These are phyloP conservation scores for Willowsia nigromaculata DNA, from an alignment of 2,888 invertebrate species.

Conservation along the genomic window DNA sequence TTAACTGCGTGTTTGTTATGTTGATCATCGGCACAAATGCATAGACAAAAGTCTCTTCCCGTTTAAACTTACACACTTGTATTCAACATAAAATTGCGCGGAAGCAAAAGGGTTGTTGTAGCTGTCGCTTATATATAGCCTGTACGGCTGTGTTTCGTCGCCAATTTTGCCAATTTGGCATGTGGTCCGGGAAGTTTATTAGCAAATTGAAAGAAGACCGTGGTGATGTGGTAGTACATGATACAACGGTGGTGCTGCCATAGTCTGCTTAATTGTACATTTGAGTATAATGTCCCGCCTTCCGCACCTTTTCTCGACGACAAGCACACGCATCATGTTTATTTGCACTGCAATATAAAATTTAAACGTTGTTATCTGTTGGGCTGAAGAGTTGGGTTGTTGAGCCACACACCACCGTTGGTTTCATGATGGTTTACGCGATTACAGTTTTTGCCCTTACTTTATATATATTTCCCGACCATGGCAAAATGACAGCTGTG, in stretches of 20 bases:
- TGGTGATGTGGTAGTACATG: neutral
- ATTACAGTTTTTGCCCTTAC: neutral
- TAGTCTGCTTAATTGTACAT: no score
- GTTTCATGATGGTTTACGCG: neutral
- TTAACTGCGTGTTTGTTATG: neutral
- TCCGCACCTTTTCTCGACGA: neutral
- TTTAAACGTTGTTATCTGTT: conserved; percentile 20
- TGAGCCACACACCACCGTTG: neutral
- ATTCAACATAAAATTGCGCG: neutral
- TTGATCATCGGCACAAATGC: neutral
- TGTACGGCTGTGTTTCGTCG: conserved; percentile 23
- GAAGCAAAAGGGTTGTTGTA: conserved; percentile 9
- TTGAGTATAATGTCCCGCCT: no score
- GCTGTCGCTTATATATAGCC: neutral
- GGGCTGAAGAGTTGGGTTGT: neutral
- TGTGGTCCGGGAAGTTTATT: conserved; percentile 76
- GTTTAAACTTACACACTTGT: neutral
- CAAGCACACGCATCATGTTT: neutral
- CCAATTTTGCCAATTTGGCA: conserved; percentile 75
- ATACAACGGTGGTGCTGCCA: no score
- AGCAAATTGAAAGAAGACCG: conserved; percentile 64
- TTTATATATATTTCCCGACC: neutral
- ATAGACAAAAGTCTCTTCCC: neutral
- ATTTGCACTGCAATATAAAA: neutral
- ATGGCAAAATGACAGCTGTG: conserved; percentile 46